Conservation (phyloP, 2,888 invertebrate genomes). For the Mellilla xanthometata region DNA sequence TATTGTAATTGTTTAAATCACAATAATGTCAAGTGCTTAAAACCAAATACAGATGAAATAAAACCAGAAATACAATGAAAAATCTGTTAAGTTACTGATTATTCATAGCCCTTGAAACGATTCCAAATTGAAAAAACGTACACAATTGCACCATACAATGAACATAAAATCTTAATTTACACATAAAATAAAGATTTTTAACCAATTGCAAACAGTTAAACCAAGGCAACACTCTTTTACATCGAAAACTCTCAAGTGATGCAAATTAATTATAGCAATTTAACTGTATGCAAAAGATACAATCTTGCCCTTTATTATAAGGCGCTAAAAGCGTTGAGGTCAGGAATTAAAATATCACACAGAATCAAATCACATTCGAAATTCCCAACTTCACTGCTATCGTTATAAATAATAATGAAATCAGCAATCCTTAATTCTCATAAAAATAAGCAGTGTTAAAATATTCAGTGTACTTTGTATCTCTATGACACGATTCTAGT, state of each 20-base stretch:
- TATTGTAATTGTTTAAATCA: too few species aligned
- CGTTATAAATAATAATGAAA: too few species aligned
- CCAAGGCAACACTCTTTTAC: too few species aligned
- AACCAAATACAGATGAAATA: conserved; percentile 32
- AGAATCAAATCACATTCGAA: conserved; percentile 7
- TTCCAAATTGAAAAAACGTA: conserved; percentile 36
- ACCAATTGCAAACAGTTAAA: too few species aligned
- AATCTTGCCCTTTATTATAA: too few species aligned
- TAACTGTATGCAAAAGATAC: too few species aligned
- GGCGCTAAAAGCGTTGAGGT: neutral
- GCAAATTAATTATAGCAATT: too few species aligned
- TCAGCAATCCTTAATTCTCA: conserved; percentile 22
- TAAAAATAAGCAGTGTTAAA: conserved; percentile 27
- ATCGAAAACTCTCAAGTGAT: too few species aligned
- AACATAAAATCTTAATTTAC: conserved; percentile 7
- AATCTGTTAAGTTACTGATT: conserved; percentile 35
- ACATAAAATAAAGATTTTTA: neutral
- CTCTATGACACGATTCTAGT: conserved; percentile 58
- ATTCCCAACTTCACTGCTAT: too few species aligned
- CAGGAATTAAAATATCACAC: conserved; percentile 10
- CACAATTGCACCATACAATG: conserved; percentile 37
- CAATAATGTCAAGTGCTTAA: too few species aligned
- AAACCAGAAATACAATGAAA: conserved; percentile 27
- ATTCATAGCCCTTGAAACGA: conserved; percentile 42
- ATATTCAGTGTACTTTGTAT: conserved; percentile 46